A percentile compares a stretch with the other conserved stretches of the same genome.
Evolutionary conservation across 2,888 invertebrate species (phyloP).

Genomic region (Lithophane semibrunnea): DNA sequence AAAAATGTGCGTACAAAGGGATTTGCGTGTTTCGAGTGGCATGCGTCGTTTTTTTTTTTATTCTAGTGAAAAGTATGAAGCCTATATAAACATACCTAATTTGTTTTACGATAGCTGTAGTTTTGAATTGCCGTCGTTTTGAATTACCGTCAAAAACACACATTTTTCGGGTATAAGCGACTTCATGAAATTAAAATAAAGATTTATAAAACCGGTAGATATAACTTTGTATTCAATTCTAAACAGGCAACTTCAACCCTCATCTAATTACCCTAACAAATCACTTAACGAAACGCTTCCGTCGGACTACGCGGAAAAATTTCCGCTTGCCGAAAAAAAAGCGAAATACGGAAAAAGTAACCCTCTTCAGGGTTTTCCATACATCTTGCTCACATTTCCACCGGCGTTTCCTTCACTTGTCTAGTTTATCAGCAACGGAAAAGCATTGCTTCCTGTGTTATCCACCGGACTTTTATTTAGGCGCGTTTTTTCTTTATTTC

Average conservation of each 20-base stretch:
- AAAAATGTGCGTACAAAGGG: slow-evolving; percentile 42
- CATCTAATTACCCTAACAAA: slow-evolving; percentile 79
- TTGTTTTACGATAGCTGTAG: not conserved
- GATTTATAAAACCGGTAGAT: not conserved
- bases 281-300: slow-evolving; percentile 78
- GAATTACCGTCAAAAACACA: not conserved
- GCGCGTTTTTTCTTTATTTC: slow-evolving; percentile 64
- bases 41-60: not conserved
- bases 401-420: slow-evolving; percentile 84
- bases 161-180: no score
- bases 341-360: slow-evolving; percentile 64
- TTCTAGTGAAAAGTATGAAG: not conserved
- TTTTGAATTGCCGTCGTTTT: not conserved
- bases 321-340: slow-evolving; percentile 70
- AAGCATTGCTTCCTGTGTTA: slow-evolving; percentile 86
- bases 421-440: slow-evolving; percentile 85
- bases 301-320: slow-evolving; percentile 70
- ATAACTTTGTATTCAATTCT: slow-evolving; percentile 32
- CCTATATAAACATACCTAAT: not conserved
- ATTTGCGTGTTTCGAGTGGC: slow-evolving; percentile 2
- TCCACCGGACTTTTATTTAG: slow-evolving; percentile 79
- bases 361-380: slow-evolving; percentile 79
- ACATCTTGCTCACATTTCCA: slow-evolving; percentile 82
- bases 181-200: not conserved
- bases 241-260: slow-evolving; percentile 52